These are phyloP conservation scores for Zalophus californianus DNA, from an alignment of 2,797 vertebrate species.

Conservation along the genomic window DNA sequence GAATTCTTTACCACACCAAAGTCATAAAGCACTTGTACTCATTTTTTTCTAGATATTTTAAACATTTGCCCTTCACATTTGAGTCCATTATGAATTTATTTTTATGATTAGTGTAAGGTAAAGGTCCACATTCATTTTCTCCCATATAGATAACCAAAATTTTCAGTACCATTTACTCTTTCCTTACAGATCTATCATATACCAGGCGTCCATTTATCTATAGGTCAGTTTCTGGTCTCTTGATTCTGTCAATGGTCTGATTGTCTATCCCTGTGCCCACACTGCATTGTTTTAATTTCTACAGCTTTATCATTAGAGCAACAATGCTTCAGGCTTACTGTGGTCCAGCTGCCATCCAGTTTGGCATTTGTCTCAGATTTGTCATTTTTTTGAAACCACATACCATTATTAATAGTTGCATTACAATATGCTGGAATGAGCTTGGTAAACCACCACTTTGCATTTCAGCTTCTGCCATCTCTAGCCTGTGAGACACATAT, in stretches of 20 bases:
- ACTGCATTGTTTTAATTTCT: background rate
- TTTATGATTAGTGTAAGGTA: background rate
- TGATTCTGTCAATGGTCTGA: background rate
- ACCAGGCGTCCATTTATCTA: background rate
- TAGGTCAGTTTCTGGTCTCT: background rate
- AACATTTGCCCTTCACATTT: background rate
- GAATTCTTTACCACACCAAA: background rate
- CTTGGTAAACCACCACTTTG: background rate
- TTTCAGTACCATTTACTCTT: background rate
- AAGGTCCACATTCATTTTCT: background rate
- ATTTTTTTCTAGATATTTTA: conserved; percentile 29
- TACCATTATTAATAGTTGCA: background rate
- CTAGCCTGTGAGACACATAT: background rate
- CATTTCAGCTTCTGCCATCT: background rate
- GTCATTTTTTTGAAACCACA: background rate
- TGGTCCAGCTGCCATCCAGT: background rate
- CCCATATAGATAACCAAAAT: background rate
- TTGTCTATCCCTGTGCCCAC: background rate
- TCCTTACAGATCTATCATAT: background rate
- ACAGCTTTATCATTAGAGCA: background rate
- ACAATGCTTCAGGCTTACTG: background rate
- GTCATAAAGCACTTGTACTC: background rate
- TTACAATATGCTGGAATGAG: background rate
- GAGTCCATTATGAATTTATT: background rate
- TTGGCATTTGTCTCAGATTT: background rate